Conservation (phyloP, 2,113 vertebrate species). For the Notiomystis cincta region DNA sequence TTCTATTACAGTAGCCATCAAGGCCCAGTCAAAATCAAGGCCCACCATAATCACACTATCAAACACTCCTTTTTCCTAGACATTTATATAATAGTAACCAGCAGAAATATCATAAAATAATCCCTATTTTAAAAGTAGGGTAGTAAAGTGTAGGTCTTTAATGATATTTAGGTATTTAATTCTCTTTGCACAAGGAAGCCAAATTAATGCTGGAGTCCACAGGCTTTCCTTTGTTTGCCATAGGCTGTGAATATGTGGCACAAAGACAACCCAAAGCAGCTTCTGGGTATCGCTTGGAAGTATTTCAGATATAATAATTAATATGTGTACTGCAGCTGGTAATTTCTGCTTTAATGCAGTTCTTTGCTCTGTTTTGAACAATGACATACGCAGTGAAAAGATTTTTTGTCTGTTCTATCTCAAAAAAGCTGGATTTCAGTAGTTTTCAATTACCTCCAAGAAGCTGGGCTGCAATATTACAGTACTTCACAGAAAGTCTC, state of each 20-base stretch:
- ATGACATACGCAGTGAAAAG: not conserved
- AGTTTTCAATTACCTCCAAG: not conserved
- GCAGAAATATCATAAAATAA: not conserved
- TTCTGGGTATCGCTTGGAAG: not conserved
- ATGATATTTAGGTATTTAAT: not conserved
- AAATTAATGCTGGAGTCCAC: not conserved
- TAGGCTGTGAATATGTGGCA: not conserved
- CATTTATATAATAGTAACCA: not conserved
- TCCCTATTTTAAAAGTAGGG: not conserved
- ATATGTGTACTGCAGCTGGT: not conserved
- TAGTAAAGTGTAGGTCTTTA: not conserved
- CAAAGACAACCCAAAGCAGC: not conserved
- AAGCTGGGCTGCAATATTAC: not conserved
- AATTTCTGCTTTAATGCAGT: not conserved
- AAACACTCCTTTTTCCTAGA: not conserved
- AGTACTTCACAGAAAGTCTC: not conserved
- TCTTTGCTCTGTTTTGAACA: not conserved
- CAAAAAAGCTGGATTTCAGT: not conserved
- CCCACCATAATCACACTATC: not conserved
- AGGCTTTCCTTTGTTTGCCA: not conserved
- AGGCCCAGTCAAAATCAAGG: slow-evolving; percentile 30
- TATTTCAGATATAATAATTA: not conserved
- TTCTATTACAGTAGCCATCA: slow-evolving; percentile 19
- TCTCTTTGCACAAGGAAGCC: not conserved
- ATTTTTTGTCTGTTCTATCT: not conserved